These are phyloP conservation scores for Ormyrus rosae DNA, from an alignment of 2,888 invertebrate genomes.

Conservation along the genomic window DNA sequence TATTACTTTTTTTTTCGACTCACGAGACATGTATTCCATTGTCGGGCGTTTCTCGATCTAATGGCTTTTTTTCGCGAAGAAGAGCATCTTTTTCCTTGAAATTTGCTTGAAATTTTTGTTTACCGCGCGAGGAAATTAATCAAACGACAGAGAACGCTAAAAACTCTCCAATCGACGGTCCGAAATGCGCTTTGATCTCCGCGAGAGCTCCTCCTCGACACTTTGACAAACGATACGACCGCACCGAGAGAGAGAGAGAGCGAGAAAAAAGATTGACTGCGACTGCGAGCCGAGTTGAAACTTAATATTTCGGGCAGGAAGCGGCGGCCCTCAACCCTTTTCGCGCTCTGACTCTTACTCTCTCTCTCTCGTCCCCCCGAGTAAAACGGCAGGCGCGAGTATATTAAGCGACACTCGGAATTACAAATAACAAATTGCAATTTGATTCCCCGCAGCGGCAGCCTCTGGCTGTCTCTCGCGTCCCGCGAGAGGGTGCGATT, in stretches of 20 bases:
- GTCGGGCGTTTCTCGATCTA: too few species aligned
- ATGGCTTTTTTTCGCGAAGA: too few species aligned
- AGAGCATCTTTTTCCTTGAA: too few species aligned
- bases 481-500: slow-evolving; percentile 72
- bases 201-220: not conserved
- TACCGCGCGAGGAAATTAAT: too few species aligned
- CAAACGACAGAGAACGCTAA: too few species aligned
- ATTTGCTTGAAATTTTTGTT: too few species aligned
- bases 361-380: not conserved
- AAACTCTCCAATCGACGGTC: too few species aligned
- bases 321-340: slow-evolving; percentile 42
- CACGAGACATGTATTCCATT: too few species aligned
- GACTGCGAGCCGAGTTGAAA: slow-evolving; percentile 40
- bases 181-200: slow-evolving; percentile 12
- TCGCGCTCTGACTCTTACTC: slow-evolving; percentile 49
- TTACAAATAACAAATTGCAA: slow-evolving; percentile 77
- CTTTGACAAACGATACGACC: slow-evolving; percentile 49
- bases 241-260: too few species aligned
- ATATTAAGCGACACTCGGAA: slow-evolving; percentile 76
- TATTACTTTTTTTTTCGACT: slow-evolving; percentile 36
- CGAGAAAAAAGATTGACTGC: not conserved
- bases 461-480: slow-evolving; percentile 50
- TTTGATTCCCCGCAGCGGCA: slow-evolving; percentile 72
- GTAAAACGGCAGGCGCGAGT: slow-evolving; percentile 38
- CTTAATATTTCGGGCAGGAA: slow-evolving; percentile 57